Evolutionary conservation across 2,113 vertebrate genomes (phyloP).

Genomic region (Alouatta palliata): DNA sequence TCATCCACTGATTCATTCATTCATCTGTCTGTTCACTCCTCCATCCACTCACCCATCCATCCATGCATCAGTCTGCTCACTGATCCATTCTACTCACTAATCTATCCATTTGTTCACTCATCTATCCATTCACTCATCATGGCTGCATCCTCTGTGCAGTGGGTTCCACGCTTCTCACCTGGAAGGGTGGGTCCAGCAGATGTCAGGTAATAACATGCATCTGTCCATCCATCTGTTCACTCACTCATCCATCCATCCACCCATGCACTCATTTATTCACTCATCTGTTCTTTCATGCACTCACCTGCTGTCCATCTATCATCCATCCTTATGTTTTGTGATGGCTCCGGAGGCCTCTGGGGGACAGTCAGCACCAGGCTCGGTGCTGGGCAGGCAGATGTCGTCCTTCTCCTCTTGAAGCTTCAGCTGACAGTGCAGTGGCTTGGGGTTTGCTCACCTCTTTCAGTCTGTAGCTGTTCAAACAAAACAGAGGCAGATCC

Average conservation of each 20-base stretch:
- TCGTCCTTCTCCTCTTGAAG: neutral
- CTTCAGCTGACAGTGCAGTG: neutral
- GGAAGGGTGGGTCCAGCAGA: no score
- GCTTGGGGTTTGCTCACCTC: neutral
- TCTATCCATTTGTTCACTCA: no score
- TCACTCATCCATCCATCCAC: neutral
- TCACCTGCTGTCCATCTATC: neutral
- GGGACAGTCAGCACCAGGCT: neutral
- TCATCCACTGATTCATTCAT: no score
- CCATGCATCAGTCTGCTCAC: no score
- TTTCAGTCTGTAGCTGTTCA: neutral
- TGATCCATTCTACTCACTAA: neutral
- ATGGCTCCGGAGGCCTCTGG: neutral
- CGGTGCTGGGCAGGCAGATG: neutral
- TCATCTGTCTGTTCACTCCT: no score
- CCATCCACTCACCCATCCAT: neutral
- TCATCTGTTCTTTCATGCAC: no score
- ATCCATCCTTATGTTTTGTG: neutral
- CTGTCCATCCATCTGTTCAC: neutral
- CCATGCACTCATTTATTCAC: no score
- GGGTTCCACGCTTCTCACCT: no score
- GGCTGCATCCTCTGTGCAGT: no score
- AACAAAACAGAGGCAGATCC: neutral
- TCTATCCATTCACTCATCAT: no score
- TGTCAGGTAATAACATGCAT: no score